A percentile compares a stretch with the other conserved stretches of the same genome.
Conservation (phyloP, 2,888 invertebrate species). For the Cyclophora punctaria region DNA sequence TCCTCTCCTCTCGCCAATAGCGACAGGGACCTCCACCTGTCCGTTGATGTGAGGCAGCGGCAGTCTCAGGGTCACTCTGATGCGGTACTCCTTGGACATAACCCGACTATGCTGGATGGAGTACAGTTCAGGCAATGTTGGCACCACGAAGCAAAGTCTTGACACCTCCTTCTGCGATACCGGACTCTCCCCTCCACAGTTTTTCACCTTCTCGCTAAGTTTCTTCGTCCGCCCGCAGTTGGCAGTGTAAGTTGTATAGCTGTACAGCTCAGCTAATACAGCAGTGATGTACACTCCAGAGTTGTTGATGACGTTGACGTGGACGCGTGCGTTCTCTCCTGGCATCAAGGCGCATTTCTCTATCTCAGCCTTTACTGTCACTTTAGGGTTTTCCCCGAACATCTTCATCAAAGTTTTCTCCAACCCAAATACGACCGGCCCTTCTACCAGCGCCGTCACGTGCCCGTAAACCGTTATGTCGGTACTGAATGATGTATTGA, state of each 20-base stretch:
- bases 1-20: constrained; percentile 5
- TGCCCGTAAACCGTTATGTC: constrained; percentile 15
- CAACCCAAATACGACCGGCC: constrained; percentile 11
- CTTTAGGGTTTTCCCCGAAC: constrained; percentile 1
- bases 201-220: background rate
- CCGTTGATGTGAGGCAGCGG: constrained; percentile 2
- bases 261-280: constrained; percentile 4
- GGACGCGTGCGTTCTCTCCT: constrained; percentile 9
- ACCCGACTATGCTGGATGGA: constrained; percentile 9
- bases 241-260: constrained; percentile 9
- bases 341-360: constrained; percentile 9
- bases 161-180: background rate
- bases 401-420: constrained; percentile 12
- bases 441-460: constrained; percentile 5
- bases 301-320: constrained; percentile 8
- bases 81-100: constrained; percentile 7
- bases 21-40: background rate
- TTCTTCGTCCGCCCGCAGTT: constrained; percentile 1
- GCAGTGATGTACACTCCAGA: constrained; percentile 6
- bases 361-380: constrained; percentile 10
- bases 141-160: background rate
- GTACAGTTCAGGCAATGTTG: constrained; percentile 8
- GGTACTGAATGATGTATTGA: constrained; percentile 6
- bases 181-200: background rate
- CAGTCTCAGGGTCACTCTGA: constrained; percentile 8